These are phyloP conservation scores for Campodea augens DNA, from an alignment of 1,140 invertebrate species.

Conservation along the genomic window DNA sequence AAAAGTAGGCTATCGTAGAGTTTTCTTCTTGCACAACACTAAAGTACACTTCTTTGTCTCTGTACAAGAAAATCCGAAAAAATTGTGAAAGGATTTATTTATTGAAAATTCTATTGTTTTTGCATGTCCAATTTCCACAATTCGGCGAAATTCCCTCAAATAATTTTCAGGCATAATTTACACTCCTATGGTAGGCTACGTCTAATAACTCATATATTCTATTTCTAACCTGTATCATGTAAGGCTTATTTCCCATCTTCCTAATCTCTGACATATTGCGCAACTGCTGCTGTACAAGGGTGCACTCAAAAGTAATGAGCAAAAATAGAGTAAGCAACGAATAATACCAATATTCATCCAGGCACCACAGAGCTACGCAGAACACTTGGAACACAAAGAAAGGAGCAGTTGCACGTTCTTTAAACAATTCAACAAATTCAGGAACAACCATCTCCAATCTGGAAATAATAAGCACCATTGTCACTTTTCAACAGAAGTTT, in stretches of 20 bases:
- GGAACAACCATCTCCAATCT: slow-evolving; percentile 81
- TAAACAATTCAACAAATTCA: slow-evolving; percentile 89
- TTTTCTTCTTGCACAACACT: too few relatives aligned
- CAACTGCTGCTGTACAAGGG: slow-evolving; percentile 92
- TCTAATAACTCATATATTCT: not conserved
- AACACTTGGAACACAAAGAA: slow-evolving; percentile 96
- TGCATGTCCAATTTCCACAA: too few relatives aligned
- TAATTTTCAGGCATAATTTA: too few relatives aligned
- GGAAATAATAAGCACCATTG: slow-evolving; percentile 24
- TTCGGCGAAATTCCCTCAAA: too few relatives aligned
- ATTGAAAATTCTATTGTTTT: too few relatives aligned
- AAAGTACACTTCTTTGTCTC: too few relatives aligned
- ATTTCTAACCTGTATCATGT: slow-evolving; percentile 58
- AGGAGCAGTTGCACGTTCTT: slow-evolving; percentile 91
- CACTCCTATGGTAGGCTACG: not conserved
- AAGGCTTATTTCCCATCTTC: slow-evolving; percentile 99
- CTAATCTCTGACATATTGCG: slow-evolving; percentile 97
- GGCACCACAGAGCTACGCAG: slow-evolving; percentile 93
- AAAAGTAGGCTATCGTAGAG: too few relatives aligned
- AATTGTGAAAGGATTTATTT: too few relatives aligned
- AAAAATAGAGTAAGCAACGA: slow-evolving; percentile 93
- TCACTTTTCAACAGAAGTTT: too few relatives aligned
- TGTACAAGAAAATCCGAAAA: too few relatives aligned
- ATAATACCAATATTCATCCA: slow-evolving; percentile 98
- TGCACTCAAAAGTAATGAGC: slow-evolving; percentile 95